Evolutionary conservation across 2,888 invertebrate species (phyloP), one percentile per base, ranked within the genome.

Genomic region (Idaea straminata): DNA sequence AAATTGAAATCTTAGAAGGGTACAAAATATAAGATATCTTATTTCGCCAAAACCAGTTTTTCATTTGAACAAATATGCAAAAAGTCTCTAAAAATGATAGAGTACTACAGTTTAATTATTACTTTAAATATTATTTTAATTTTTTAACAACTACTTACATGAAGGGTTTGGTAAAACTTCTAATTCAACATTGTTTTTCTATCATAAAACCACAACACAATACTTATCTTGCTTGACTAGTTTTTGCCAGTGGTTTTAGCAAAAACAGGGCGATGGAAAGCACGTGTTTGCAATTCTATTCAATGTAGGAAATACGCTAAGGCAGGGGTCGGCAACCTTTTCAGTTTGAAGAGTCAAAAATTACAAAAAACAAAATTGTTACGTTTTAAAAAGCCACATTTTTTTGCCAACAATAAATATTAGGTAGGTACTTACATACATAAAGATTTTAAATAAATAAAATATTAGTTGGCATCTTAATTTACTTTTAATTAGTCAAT

Each of bases 201-300:
- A 36, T 36, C 4, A 36, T 10, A 36, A 10, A 47, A 47, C 47
- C 47, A 67, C 59, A 35, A 58, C 60, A 62, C 66, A 61, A 59
- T 35, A 62, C 57, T 62, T 47, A 47, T 47, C 47, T 47, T 47
- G 47, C 47, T 47, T 2, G 47, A 47, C 47, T 47, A 47, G 47
- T 47, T 47, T 47, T 47, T 47, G 47, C 13, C 13, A 13, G 59
- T 59, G 25, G 58, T 58, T 59, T 59, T 59, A 10, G 16, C 16
- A 59, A 59, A 59, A 59, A 76, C 66, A 74, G 69, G 70, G 68
- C 65, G 61, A 59, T 66, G 64, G 71, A 68, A 64, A 65, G 69
- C 76, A 77, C 71, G 71, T 74, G 77, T 74, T 73, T 66, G 71
- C 69, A 71, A 77, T 77, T 75, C 74, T 77, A 71, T 70, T 71